Evolutionary conservation across 2,797 vertebrate genomes (phyloP).

Genomic region (Limnodromus scolopaceus): DNA sequence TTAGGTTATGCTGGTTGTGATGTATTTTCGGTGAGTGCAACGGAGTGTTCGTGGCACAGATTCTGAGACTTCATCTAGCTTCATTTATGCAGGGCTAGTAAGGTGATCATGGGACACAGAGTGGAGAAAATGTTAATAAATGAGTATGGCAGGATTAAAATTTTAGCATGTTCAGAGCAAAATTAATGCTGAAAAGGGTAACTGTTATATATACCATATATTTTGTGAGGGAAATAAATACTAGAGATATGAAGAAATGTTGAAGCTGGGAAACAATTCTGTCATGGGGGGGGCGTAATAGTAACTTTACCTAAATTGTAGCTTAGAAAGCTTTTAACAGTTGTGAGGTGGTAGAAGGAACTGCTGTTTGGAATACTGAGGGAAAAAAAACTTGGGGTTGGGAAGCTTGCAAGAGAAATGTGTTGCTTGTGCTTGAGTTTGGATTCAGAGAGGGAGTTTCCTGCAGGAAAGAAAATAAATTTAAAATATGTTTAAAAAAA

Average conservation of each 20-base stretch:
- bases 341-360: background rate
- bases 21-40: background rate
- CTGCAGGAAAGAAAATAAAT: background rate
- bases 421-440: background rate
- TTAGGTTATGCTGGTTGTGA: background rate
- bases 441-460: background rate
- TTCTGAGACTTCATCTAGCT: background rate
- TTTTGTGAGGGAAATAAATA: background rate
- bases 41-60: accelerated
- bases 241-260: background rate
- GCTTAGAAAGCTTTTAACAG: background rate
- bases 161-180: background rate
- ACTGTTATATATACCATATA: background rate
- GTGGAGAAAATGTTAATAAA: background rate
- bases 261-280: background rate
- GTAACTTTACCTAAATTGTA: background rate
- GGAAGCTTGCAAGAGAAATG: background rate
- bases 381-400: background rate
- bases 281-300: background rate
- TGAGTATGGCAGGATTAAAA: background rate
- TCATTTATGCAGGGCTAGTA: background rate
- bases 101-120: background rate
- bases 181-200: background rate
- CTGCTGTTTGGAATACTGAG: background rate
- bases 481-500: background rate